Evolutionary conservation across 2,113 vertebrate genomes (phyloP).

Genomic region (Saguinus imperator): DNA sequence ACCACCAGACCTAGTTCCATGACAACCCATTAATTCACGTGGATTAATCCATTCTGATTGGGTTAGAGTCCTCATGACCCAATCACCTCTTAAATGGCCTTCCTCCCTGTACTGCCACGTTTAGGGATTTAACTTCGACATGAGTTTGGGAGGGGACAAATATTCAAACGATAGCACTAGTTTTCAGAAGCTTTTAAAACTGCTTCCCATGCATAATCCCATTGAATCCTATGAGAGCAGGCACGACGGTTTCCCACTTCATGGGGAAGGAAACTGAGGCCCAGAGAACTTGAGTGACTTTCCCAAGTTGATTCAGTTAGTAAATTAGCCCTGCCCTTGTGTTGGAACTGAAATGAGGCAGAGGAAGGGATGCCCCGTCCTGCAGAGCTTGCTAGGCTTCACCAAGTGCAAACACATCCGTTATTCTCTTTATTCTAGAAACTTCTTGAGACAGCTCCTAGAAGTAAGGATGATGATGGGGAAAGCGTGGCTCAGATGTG

Average conservation of each 20-base stretch:
- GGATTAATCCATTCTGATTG: neutral
- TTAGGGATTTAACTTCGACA: neutral
- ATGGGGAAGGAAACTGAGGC: neutral
- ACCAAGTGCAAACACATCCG: neutral
- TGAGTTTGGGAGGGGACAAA: neutral
- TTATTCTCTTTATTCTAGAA: neutral
- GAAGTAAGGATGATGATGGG: neutral
- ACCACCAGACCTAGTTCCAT: neutral
- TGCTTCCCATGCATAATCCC: neutral
- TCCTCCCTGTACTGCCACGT: neutral
- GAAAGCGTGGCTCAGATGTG: neutral
- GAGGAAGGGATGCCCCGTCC: neutral
- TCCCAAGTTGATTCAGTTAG: neutral
- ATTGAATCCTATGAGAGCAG: neutral
- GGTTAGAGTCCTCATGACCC: neutral
- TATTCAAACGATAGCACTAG: neutral
- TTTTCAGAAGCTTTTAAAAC: neutral
- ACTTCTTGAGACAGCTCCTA: neutral
- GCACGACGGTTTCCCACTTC: neutral
- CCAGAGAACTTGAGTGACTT: neutral
- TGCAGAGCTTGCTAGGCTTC: accelerated
- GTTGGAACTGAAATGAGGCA: neutral
- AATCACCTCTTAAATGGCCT: neutral
- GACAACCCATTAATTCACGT: neutral
- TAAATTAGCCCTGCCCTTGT: neutral